A percentile compares a stretch with the other conserved stretches of the same genome.
phyloP scores from a whole-genome alignment of 2,888 invertebrate genomes.

The Clostera curtula region DNA sequence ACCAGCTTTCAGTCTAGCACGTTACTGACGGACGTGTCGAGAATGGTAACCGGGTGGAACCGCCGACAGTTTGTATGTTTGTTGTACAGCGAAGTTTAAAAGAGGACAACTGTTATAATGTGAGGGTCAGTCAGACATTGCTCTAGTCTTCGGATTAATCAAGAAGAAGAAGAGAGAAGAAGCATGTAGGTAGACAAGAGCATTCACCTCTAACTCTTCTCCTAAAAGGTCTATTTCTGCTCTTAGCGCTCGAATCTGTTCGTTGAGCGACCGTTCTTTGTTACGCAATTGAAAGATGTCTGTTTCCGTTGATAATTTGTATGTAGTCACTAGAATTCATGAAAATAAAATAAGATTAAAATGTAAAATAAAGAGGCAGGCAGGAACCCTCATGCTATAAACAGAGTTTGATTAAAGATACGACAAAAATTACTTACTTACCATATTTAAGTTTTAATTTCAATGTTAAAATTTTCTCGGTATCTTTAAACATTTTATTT shows the following conservation, averaged over 20 bases:
- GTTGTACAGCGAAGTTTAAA: too few species aligned
- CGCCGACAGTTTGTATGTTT: too few species aligned
- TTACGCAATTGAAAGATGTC: conserved; percentile 32
- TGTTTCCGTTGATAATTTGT: conserved; percentile 33
- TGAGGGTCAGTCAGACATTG: too few species aligned
- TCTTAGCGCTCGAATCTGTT: conserved; percentile 33
- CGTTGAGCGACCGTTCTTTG: conserved; percentile 31
- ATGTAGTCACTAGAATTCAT: conserved; percentile 32
- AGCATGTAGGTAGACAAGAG: too few species aligned
- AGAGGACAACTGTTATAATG: neutral
- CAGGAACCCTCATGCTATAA: too few species aligned
- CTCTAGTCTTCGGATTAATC: too few species aligned
- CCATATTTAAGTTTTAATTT: conserved; percentile 28
- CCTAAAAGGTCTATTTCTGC: conserved; percentile 34
- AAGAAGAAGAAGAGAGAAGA: too few species aligned
- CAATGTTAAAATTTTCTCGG: conserved; percentile 17
- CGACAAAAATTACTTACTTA: conserved; percentile 15
- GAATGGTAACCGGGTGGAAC: too few species aligned
- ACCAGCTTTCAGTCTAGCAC: too few species aligned
- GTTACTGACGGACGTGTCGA: too few species aligned
- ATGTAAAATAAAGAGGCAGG: too few species aligned
- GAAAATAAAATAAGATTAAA: neutral
- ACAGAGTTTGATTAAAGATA: neutral
- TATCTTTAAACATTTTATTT: conserved; percentile 18
- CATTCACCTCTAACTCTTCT: conserved; percentile 43